These are phyloP conservation scores for Hephaestus fuliginosus DNA, from an alignment of 2,797 vertebrate species.

Conservation along the genomic window DNA sequence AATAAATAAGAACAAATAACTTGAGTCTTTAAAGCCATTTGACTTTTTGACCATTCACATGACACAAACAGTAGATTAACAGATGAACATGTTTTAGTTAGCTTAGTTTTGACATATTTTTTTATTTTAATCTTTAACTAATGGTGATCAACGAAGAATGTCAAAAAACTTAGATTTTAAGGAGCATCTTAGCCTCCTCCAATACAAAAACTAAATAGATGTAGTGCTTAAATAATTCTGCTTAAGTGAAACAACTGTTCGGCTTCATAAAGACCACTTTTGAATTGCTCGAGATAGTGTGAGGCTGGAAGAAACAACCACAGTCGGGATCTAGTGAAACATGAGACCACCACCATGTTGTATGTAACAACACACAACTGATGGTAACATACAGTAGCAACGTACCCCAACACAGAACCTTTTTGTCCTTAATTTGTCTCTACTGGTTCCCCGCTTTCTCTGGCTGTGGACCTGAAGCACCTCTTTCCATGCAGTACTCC, in stretches of 20 bases:
- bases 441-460: constrained; percentile 28
- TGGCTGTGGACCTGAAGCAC: constrained; percentile 8
- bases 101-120: neutral
- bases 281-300: neutral
- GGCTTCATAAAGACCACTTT: neutral
- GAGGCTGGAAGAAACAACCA: neutral
- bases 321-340: neutral
- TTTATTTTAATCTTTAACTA: neutral
- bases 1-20: neutral
- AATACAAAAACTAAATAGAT: neutral
- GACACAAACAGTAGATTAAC: neutral
- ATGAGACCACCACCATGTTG: neutral
- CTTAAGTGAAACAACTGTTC: neutral
- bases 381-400: neutral
- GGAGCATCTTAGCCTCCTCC: neutral
- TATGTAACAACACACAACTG: neutral
- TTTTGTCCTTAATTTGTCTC: neutral
- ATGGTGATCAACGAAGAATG: neutral
- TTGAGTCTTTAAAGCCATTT: neutral
- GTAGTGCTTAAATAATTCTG: constrained; percentile 1
- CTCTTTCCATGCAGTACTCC: constrained; percentile 60
- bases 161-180: constrained; percentile 7
- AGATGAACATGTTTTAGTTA: neutral
- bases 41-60: neutral
- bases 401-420: neutral